These are phyloP conservation scores for Notothenia rossii DNA, from an alignment of 2,113 vertebrate genomes.

Conservation along the genomic window DNA sequence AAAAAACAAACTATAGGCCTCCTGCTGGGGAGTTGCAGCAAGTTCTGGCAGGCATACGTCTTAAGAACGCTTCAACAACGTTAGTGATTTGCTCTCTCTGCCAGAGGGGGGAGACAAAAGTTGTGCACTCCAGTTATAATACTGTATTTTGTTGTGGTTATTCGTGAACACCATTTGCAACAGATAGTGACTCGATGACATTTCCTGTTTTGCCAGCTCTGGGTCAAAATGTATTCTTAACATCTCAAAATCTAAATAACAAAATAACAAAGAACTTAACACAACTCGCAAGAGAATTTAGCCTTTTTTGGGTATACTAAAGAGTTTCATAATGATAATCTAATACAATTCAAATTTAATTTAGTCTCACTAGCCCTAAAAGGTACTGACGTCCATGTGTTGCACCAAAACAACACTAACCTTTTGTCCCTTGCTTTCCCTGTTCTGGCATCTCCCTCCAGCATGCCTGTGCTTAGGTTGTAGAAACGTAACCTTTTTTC, in stretches of 20 bases:
- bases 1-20: no score
- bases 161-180: neutral
- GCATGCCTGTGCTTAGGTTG: neutral
- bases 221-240: neutral
- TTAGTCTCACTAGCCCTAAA: no score
- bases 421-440: neutral
- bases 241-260: neutral
- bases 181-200: neutral
- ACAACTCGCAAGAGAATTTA: neutral
- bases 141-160: no score
- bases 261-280: neutral
- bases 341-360: no score
- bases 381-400: neutral
- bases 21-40: no score
- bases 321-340: neutral
- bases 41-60: no score
- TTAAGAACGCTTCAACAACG: no score
- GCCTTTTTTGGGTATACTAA: neutral
- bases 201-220: neutral
- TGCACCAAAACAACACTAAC: neutral
- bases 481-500: slow-evolving; percentile 9
- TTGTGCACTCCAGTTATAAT: no score
- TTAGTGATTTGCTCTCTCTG: no score
- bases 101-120: no score
- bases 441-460: neutral